Conservation (phyloP, 2,113 vertebrate species). For the Leptobrachium ailaonicum region DNA sequence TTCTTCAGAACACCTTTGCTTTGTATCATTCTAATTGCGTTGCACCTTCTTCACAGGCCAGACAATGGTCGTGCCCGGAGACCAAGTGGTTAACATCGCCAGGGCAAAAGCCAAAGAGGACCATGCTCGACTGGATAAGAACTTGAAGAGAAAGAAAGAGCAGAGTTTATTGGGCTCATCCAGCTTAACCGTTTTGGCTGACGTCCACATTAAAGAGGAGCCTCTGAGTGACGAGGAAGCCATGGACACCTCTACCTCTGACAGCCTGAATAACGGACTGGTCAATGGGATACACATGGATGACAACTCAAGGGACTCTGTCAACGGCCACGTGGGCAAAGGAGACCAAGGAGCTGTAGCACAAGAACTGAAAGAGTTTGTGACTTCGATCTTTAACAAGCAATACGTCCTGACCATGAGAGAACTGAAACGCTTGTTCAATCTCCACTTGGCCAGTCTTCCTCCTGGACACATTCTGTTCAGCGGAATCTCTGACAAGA, state of each 20-base stretch:
- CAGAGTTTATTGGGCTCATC: constrained; percentile 39
- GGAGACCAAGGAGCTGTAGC: constrained; percentile 61
- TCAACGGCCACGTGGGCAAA: constrained; percentile 68
- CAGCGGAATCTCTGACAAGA: constrained; percentile 88
- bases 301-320: constrained; percentile 61
- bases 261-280: constrained; percentile 69
- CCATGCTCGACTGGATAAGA: constrained; percentile 74
- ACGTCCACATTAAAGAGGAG: constrained; percentile 75
- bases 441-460: constrained; percentile 90
- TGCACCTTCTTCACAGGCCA: constrained; percentile 56
- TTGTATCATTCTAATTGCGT: too few species aligned
- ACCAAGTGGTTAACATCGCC: constrained; percentile 81
- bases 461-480: constrained; percentile 82
- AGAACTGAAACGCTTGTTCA: constrained; percentile 93
- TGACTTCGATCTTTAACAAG: constrained; percentile 83
- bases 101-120: constrained; percentile 77
- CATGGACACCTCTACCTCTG: constrained; percentile 74
- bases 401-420: constrained; percentile 92
- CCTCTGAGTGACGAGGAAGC: constrained; percentile 74
- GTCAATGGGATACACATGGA: constrained; percentile 74
- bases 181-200: constrained; percentile 47
- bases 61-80: constrained; percentile 75
- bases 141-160: constrained; percentile 72
- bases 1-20: neutral
- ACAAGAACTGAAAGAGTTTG: constrained; percentile 86